Base-by-base conservation (phyloP, 1,140 invertebrate species). In the Drosophila sproati region DNA sequence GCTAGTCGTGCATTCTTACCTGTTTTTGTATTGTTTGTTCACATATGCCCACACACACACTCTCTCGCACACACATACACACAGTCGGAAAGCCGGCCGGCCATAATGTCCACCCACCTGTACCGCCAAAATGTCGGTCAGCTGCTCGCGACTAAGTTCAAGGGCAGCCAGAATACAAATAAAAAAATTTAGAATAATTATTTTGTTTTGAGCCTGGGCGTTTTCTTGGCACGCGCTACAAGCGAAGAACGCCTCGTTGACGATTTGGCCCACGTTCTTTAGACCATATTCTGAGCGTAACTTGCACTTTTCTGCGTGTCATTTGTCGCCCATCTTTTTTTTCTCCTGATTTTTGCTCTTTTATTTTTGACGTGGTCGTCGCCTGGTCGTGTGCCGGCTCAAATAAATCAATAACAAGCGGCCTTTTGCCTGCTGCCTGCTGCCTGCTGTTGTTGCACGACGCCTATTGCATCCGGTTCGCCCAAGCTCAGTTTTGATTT, bases 401-500 rank as follows among this genome's bases (percentile, higher is more conserved):
- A 71, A 87, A 87, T 87, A 88, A 87, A 87, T 86, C 82, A 87
- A 47, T 35, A 45, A 72, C 79, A 73, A 73, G 75, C 75, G 73
- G 73, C 68, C 32, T 31, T 39, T 57, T 73, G 73, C 79, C 52
- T 51, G 55, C 31, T 39, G 61, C 47, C 31, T 48, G 55, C 8
- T 72, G 54, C 60, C 3, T 12, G 43, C n/a, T 68, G 45, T 50
- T 57, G 51, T 31, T 50, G 59, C 56, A 61, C 59, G 75, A 61
- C 59, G 75, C 61, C 78, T 80, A 83, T 88, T 85, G 83, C 83
- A 87, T 87, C 83, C 83, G 83, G 83, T 87, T 87, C 83, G 83
- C 83, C 83, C 73, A 82, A 64, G 80, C 66, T 71, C 59, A 43
- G 54, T 68, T 31, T 73, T 48, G 39, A 68, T 45, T 50, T 51